Base-by-base conservation (phyloP, 2,797 vertebrate genomes). In the Sebastes hubbsi region DNA sequence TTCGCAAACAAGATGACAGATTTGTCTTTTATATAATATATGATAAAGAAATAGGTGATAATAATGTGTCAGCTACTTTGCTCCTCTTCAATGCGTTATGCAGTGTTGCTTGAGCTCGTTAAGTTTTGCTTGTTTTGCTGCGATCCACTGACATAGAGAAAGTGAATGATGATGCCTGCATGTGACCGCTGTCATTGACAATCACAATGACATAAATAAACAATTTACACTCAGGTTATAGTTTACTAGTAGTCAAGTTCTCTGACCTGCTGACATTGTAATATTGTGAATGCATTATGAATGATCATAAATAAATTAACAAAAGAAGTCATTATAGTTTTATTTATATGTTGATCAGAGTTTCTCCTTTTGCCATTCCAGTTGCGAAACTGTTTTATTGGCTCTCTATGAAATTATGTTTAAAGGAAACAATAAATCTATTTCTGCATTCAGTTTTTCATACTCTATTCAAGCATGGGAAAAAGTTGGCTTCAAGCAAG, bases 361-460 rank as follows among this genome's bases (percentile, higher is more conserved):
- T 38, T 79, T 8, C 7, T 22, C 30, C 3, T 27, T 27, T 74
- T 66, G 59, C 16, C 9, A 22, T 61, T 54, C 14, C 14, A 12
- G 30, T 58, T 76, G 29, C 63, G 32, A 36, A 25, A 58, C 24
- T 25, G 55, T 58, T 42, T 42, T 42, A 42, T 42, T 42, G 16
- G 27, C 68, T 69, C 59, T 54, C 7, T 29, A 14, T 64, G 20
- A 64, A 27, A 56, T 80, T 11, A 25, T 82, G 30, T 76, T 65
- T 77, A 38, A 34, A 24, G 29, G 5, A 63, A 52, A 68, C 12
- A 73, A 46, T 74, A 18, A 54, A 72, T 13, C 8, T 68, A 54
- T 80, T 72, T 38, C 42, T 70, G 55, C 32, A 74, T 74, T 74
- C 73, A 69, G 76, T 20, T 32, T 46, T 59, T 74, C 71, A 32